Evolutionary conservation across 2,888 invertebrate genomes (phyloP), one percentile per base, ranked within the genome.

Genomic region (Strigamia crassipes): DNA sequence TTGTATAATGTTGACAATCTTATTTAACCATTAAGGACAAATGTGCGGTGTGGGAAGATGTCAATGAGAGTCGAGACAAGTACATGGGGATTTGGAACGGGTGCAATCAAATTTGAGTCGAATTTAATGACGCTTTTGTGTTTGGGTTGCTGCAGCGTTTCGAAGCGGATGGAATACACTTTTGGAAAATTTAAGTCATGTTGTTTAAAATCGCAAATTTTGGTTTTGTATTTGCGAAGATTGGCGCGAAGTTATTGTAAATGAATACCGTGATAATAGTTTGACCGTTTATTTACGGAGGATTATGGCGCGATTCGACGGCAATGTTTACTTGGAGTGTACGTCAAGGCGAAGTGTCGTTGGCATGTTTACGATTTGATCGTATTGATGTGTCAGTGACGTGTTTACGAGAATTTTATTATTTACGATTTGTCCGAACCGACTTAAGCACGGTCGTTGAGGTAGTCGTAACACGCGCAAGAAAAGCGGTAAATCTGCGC

Each of bases 1-100:
- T 66, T 66, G 66, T 66, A 66, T 31, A 66, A 66, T 66, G 27
- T 66, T 66, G 66, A 51, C 51, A 51, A 51, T 51, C 51, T 51
- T 51, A 66, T 66, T 66, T 66, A 66, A 66, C 31, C 66, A 66
- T 66, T 66, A 23, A 27, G 13, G 66, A 66, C 23, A 66, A 66
- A 66, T 66, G 23, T 66, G 27, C 23, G 31, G 31, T 27, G 13
- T 66, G n/a, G 23, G 27, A 13, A 66, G 66, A 66, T 66, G 66
- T 66, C 31, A 66, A 31, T 66, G 23, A 51, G 51, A 51, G 51
- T 51, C 51, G 18, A 51, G 51, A 51, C 51, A 51, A 15, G 51
- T 27, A 66, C 66, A 66, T 13, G 12, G 66, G 66, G 27, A 27
- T 66, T 66, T 66, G 6, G 13, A 51, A 51, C 13, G 51, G 51